Conservation (phyloP, 2,113 vertebrate genomes). For the Chionis minor region DNA sequence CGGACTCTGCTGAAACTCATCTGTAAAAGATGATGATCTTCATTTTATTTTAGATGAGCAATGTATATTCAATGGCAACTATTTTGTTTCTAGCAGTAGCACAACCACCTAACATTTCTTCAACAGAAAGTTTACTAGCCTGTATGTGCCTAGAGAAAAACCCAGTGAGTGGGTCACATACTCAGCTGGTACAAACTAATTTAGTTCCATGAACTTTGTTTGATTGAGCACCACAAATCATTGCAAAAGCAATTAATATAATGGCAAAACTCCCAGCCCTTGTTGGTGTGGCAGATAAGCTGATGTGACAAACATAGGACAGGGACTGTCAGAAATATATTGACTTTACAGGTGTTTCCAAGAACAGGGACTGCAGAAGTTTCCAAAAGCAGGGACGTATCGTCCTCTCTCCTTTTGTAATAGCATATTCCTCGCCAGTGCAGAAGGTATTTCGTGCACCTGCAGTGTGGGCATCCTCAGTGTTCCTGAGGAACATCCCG, state of each 20-base stretch:
- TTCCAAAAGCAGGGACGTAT: not conserved
- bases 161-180: not conserved
- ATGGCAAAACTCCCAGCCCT: not conserved
- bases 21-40: not conserved
- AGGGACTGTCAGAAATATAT: not conserved
- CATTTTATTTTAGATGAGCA: not conserved
- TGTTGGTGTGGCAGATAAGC: not conserved
- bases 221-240: not conserved
- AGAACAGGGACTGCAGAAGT: not conserved
- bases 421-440: not conserved
- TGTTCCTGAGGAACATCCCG: no score
- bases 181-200: not conserved
- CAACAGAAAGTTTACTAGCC: not conserved
- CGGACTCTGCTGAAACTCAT: not conserved
- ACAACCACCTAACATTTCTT: not conserved
- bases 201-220: not conserved
- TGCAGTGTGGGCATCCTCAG: fast-evolving
- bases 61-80: not conserved
- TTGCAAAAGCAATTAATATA: not conserved
- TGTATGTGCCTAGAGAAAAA: not conserved
- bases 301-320: not conserved
- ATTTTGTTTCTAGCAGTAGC: not conserved
- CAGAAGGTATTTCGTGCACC: fast-evolving
- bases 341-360: not conserved
- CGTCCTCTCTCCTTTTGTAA: not conserved